phyloP scores from a whole-genome alignment of 2,888 invertebrate genomes.

The Panorpa germanica region DNA sequence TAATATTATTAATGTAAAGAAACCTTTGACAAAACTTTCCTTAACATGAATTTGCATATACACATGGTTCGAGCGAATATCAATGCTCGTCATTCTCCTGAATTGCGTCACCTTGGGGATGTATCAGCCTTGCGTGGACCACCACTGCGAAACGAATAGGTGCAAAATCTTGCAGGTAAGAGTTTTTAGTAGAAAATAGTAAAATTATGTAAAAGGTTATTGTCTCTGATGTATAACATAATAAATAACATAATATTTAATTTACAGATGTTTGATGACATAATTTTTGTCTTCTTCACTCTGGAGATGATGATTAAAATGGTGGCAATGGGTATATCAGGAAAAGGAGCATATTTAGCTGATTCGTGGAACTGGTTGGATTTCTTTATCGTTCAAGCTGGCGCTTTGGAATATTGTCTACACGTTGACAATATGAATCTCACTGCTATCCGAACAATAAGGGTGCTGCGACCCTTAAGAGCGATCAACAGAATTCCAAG shows the following conservation, averaged over 20 bases:
- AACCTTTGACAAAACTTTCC: no score
- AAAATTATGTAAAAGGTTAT: not conserved
- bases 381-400: constrained; percentile 93
- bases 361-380: constrained; percentile 99
- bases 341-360: constrained; percentile 84
- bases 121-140: constrained; percentile 98
- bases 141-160: constrained; percentile 71
- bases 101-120: constrained; percentile 98
- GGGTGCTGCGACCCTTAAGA: constrained; percentile 87
- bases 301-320: constrained; percentile 97
- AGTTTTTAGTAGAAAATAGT: constrained; percentile 11
- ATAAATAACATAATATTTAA: no score
- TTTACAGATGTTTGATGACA: constrained; percentile 84
- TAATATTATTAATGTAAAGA: no score
- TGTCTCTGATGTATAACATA: no score
- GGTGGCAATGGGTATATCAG: constrained; percentile 93
- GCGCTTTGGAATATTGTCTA: constrained; percentile 77
- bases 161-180: constrained; percentile 83
- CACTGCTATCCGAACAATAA: constrained; percentile 93
- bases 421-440: constrained; percentile 96
- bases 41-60: no score
- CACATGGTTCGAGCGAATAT: constrained; percentile 97
- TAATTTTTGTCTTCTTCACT: constrained; percentile 96
- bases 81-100: constrained; percentile 93
- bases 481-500: constrained; percentile 99